Evolutionary conservation across 2,113 vertebrate genomes (phyloP).

Genomic region (Cyprinodon tularosa): DNA sequence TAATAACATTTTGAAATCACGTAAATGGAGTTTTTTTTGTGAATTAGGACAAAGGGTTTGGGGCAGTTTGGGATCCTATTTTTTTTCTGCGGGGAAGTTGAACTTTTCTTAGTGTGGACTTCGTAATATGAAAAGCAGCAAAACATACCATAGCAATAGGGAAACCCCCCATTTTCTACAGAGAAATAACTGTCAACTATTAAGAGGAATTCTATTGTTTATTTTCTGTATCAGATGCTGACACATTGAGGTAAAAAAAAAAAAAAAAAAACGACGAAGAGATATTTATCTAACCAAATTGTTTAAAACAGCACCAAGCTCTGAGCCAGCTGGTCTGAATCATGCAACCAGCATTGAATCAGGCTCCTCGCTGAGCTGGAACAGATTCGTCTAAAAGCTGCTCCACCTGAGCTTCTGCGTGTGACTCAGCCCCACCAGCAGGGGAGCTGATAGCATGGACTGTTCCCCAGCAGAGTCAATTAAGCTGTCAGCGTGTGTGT

Average conservation of each 20-base stretch:
- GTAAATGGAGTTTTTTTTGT: no score
- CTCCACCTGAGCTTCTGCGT: slow-evolving; percentile 53
- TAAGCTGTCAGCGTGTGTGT: slow-evolving; percentile 55
- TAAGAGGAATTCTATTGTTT: neutral
- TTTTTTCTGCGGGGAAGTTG: neutral
- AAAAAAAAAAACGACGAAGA: neutral
- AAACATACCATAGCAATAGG: neutral
- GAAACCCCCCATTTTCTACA: neutral
- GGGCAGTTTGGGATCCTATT: neutral
- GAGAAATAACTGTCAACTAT: neutral
- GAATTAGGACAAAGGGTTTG: neutral
- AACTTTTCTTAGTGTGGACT: neutral
- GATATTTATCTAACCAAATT: neutral
- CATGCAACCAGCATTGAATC: slow-evolving; percentile 39
- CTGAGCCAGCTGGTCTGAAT: slow-evolving; percentile 39
- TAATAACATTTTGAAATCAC: no score
- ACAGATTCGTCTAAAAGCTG: slow-evolving; percentile 41
- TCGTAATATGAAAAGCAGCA: neutral
- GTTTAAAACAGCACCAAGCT: slow-evolving; percentile 9
- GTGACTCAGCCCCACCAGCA: slow-evolving; percentile 61
- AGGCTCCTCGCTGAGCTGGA: slow-evolving; percentile 36
- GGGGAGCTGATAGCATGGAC: slow-evolving; percentile 29
- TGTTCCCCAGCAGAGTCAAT: slow-evolving; percentile 47
- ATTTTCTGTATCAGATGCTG: neutral
- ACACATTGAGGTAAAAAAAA: neutral